Conservation (phyloP, 2,113 vertebrate genomes). For the Manacus vitellinus region DNA sequence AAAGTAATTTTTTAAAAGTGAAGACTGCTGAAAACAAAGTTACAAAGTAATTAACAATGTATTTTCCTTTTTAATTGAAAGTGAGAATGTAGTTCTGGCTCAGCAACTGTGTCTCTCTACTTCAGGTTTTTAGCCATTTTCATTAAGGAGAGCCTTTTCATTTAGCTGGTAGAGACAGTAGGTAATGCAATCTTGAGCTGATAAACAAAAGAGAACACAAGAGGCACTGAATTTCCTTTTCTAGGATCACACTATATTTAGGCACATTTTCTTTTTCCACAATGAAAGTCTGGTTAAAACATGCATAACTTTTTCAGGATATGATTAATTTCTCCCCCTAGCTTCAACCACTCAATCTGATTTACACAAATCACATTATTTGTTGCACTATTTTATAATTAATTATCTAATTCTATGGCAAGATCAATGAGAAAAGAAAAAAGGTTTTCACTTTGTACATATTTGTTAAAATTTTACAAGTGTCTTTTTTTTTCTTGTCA, state of each 20-base stretch:
- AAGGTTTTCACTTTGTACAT: neutral
- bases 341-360: constrained; percentile 1
- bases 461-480: constrained; percentile 32
- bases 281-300: neutral
- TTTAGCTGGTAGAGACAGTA: constrained; percentile 50
- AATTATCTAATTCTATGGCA: neutral
- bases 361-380: constrained; percentile 19
- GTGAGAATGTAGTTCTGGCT: constrained; percentile 52
- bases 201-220: constrained; percentile 19
- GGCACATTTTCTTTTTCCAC: neutral
- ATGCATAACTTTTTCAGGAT: neutral
- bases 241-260: neutral
- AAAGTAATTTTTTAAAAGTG: neutral
- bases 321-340: constrained; percentile 23
- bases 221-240: neutral
- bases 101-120: constrained; percentile 8
- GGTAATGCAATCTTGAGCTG: constrained; percentile 9
- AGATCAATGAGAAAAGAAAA: neutral
- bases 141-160: constrained; percentile 1
- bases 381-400: neutral
- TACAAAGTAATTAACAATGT: constrained; percentile 63
- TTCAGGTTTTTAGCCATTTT: constrained; percentile 8
- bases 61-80: constrained; percentile 70
- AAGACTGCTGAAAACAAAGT: constrained; percentile 3
- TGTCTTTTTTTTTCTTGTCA: neutral